These are phyloP conservation scores for Pipistrellus nathusii DNA, from an alignment of 2,797 vertebrate species.

Conservation along the genomic window DNA sequence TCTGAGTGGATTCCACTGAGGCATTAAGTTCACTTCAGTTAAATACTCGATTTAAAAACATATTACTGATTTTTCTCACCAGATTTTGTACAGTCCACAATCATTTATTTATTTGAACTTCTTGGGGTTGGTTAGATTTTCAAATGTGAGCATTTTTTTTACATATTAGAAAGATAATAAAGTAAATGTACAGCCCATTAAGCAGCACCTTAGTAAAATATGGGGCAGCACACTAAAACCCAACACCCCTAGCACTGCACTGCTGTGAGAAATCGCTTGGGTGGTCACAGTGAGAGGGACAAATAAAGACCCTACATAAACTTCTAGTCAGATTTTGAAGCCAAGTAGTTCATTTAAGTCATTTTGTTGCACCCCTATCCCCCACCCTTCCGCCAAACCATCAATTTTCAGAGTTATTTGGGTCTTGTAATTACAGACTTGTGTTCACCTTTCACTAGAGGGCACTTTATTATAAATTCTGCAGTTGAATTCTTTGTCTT, in stretches of 20 bases:
- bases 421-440: background rate
- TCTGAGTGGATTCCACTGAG: background rate
- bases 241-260: background rate
- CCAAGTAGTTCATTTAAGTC: background rate
- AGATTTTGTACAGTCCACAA: background rate
- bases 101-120: background rate
- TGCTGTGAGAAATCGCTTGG: background rate
- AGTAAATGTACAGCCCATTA: background rate
- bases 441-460: background rate
- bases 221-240: background rate
- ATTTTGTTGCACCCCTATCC: background rate
- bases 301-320: conserved; percentile 11
- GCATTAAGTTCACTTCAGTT: background rate
- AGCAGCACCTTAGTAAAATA: background rate
- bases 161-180: background rate
- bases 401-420: background rate
- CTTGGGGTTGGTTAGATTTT: background rate
- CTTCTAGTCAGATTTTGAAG: background rate
- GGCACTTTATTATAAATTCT: background rate
- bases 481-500: background rate
- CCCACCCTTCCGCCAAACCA: background rate
- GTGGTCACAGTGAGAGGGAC: background rate
- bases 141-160: conserved; percentile 10
- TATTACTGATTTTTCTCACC: background rate
- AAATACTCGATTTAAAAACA: background rate